A percentile compares a stretch with the other conserved stretches of the same genome.
Conservation (phyloP, 2,888 invertebrate genomes). For the Ophion costatus region DNA sequence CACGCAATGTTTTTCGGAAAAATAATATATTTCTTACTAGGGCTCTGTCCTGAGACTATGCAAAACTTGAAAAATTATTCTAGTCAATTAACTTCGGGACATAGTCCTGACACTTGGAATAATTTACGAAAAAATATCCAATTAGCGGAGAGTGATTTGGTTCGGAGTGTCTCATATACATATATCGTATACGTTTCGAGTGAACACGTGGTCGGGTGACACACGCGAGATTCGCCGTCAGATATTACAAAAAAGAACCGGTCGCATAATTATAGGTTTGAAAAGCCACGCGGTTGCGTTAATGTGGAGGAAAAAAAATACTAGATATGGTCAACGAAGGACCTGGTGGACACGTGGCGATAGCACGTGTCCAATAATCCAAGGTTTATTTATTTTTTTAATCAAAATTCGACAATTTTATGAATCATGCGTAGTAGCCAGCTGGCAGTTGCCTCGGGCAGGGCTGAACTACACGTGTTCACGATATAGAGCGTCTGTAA, state of each 20-base stretch:
- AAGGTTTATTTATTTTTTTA: slow-evolving; percentile 21
- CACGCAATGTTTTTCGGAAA: no score
- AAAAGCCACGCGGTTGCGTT: slow-evolving; percentile 18
- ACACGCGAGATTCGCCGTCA: slow-evolving; percentile 48
- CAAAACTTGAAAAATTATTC: no score
- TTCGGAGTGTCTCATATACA: background rate
- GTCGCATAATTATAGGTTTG: slow-evolving; percentile 62
- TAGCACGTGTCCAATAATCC: slow-evolving; percentile 41
- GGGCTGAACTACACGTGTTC: background rate
- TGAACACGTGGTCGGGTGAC: slow-evolving; percentile 47
- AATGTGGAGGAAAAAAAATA: slow-evolving; percentile 17
- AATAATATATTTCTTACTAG: no score
- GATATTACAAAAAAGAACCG: slow-evolving; percentile 49
- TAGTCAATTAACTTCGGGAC: no score
- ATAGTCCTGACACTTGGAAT: background rate
- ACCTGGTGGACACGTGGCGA: slow-evolving; percentile 36
- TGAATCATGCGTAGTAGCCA: slow-evolving; percentile 52
- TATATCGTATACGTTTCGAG: background rate
- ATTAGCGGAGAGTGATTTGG: background rate
- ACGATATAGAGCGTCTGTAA: background rate
- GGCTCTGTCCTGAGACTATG: no score
- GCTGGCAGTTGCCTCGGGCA: slow-evolving; percentile 37
- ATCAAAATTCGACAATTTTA: slow-evolving; percentile 33
- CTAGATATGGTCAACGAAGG: slow-evolving; percentile 10
- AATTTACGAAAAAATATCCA: background rate